Conservation (phyloP, 1,140 invertebrate species). For the Drosophila kohkoa region DNA sequence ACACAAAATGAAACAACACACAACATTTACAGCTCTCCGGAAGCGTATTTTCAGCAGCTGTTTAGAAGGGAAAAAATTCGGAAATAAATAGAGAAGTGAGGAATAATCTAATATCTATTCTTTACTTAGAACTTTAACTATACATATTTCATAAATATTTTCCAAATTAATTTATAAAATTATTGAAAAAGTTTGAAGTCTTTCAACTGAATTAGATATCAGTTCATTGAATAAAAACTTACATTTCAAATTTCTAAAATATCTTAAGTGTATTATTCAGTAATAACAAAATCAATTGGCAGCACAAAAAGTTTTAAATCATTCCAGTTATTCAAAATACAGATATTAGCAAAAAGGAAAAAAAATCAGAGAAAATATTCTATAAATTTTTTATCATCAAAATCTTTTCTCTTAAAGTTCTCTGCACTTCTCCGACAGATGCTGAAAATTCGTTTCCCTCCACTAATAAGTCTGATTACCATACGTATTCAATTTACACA, state of each 20-base stretch:
- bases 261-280: too few species aligned
- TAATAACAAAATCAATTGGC: too few species aligned
- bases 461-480: constrained; percentile 23
- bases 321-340: neutral
- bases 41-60: constrained; percentile 7
- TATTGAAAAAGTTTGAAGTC: too few species aligned
- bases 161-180: too few species aligned
- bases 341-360: neutral
- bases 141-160: too few species aligned
- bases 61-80: neutral
- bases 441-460: neutral
- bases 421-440: neutral
- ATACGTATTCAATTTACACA: constrained; percentile 31
- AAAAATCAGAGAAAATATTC: too few species aligned
- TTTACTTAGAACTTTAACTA: neutral
- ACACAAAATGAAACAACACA: neutral
- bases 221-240: neutral
- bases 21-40: constrained; percentile 7
- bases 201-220: neutral
- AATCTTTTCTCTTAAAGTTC: too few species aligned
- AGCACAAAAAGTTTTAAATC: too few species aligned
- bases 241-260: too few species aligned
- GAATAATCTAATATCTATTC: neutral
- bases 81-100: too few species aligned
- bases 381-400: too few species aligned